phyloP scores from a whole-genome alignment of 2,888 invertebrate genomes.

The Furcula furcula region DNA sequence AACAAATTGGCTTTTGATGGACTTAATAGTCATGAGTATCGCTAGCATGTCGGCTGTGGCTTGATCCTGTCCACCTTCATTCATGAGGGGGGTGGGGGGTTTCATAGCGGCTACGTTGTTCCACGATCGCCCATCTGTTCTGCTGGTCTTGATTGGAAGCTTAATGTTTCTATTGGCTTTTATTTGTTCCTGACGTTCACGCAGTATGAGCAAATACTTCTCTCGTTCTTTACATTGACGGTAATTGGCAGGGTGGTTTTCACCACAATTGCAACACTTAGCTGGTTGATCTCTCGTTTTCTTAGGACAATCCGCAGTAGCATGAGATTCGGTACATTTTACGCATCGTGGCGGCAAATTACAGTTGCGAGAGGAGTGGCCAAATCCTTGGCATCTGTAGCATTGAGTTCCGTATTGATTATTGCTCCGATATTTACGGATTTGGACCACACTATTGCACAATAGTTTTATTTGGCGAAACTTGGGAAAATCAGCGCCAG shows the following conservation, averaged over 20 bases:
- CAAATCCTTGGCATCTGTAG: slow-evolving; percentile 14
- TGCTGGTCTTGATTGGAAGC: background rate
- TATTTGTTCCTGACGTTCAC: background rate
- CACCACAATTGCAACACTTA: slow-evolving; percentile 6
- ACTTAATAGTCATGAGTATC: slow-evolving; percentile 4
- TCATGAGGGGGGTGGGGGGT: background rate
- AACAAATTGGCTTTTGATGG: slow-evolving; percentile 7
- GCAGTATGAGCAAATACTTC: slow-evolving; percentile 1
- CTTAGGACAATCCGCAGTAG: background rate
- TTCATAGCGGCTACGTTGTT: background rate
- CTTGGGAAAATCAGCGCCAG: slow-evolving; percentile 4
- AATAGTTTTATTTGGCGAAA: slow-evolving; percentile 1
- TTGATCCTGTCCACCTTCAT: background rate
- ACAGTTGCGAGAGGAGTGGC: slow-evolving; percentile 11
- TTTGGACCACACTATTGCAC: slow-evolving; percentile 3
- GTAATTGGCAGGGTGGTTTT: slow-evolving; percentile 10
- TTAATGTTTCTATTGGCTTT: background rate
- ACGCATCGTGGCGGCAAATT: slow-evolving; percentile 9
- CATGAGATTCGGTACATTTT: slow-evolving; percentile 4
- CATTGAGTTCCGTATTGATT: slow-evolving; percentile 11
- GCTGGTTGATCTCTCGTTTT: background rate
- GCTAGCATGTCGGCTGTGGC: slow-evolving; percentile 4
- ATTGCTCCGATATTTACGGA: slow-evolving; percentile 2
- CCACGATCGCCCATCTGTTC: background rate
- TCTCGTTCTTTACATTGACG: slow-evolving; percentile 5